Evolutionary conservation across 2,113 vertebrate genomes (phyloP).

Genomic region (Thermophis baileyi): DNA sequence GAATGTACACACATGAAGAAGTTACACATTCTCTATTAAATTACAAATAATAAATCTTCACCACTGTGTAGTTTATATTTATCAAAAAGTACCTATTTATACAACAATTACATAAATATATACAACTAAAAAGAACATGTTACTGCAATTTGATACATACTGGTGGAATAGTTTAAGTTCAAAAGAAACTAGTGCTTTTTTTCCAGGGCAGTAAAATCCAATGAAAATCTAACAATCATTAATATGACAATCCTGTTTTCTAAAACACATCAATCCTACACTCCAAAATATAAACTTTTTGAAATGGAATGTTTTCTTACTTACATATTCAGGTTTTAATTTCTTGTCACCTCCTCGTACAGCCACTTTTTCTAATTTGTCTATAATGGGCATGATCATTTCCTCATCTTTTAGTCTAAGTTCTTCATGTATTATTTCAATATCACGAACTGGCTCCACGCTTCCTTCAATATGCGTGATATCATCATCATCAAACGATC

Average conservation of each 20-base stretch:
- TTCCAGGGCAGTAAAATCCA: not conserved
- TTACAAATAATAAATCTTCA: not conserved
- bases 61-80: not conserved
- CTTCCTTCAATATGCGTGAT: conserved; percentile 96
- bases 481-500: conserved; percentile 97
- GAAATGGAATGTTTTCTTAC: conserved; percentile 59
- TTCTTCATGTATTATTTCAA: conserved; percentile 91
- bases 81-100: not conserved
- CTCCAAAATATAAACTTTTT: not conserved
- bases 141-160: not conserved
- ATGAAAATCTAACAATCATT: not conserved
- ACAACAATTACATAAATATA: not conserved
- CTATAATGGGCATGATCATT: conserved; percentile 85
- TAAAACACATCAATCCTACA: not conserved
- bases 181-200: not conserved
- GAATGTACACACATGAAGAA: not conserved
- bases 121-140: not conserved
- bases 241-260: not conserved
- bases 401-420: conserved; percentile 92
- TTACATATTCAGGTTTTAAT: conserved; percentile 96
- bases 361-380: conserved; percentile 94
- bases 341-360: conserved; percentile 90
- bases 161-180: not conserved
- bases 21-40: not conserved
- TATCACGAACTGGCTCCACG: conserved; percentile 93